Conservation (phyloP, 2,797 vertebrate species). For the Acipenser ruthenus region DNA sequence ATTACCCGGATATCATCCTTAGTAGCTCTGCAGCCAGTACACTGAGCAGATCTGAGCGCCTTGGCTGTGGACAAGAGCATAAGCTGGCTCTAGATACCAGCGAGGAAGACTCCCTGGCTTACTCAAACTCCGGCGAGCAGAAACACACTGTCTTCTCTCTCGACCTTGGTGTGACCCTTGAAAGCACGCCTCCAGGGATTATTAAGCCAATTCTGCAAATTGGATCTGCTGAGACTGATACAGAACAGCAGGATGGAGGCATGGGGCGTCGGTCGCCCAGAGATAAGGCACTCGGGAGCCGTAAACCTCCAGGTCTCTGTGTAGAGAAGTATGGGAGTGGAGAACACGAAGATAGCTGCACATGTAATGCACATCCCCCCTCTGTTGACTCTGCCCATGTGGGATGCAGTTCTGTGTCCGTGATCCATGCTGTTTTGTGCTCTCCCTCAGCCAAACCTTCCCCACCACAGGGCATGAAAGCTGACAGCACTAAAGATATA, state of each 20-base stretch:
- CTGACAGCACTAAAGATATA: no score
- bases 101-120: constrained; percentile 12
- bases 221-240: neutral
- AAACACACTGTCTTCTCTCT: constrained; percentile 25
- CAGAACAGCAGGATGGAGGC: neutral
- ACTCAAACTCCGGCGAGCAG: constrained; percentile 19
- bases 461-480: no score
- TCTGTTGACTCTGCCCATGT: no score
- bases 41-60: constrained; percentile 17
- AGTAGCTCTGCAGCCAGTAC: constrained; percentile 43
- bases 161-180: fast-evolving
- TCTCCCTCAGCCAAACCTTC: no score
- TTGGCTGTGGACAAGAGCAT: neutral
- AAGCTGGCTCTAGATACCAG: neutral
- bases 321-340: no score
- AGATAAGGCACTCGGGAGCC: neutral
- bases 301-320: no score
- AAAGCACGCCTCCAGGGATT: neutral
- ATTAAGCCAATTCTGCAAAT: neutral
- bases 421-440: no score
- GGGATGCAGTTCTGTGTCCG: no score
- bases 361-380: no score
- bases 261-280: neutral
- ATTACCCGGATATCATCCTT: constrained; percentile 61
- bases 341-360: no score